Conservation (phyloP, 1,140 invertebrate genomes). For the Micrasema longulum region DNA sequence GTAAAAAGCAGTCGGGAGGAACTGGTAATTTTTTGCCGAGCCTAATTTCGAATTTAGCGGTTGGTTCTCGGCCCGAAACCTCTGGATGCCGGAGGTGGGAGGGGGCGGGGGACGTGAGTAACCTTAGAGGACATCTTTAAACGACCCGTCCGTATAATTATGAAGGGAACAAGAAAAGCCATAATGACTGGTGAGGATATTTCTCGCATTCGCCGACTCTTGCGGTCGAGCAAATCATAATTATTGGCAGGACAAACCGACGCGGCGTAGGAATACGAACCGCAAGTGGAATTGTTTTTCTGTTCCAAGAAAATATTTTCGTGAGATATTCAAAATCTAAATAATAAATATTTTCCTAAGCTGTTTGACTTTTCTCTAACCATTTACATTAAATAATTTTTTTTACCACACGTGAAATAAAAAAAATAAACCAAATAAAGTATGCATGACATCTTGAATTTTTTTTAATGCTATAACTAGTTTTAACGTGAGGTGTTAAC, state of each 20-base stretch:
- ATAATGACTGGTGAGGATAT: slow-evolving; percentile 4
- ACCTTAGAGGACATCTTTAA: slow-evolving; percentile 22
- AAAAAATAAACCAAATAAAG: no score
- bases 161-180: slow-evolving; percentile 5
- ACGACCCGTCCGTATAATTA: slow-evolving; percentile 32
- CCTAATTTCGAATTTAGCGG: slow-evolving; percentile 24
- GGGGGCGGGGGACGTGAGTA: slow-evolving; percentile 10
- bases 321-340: background rate
- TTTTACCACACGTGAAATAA: no score
- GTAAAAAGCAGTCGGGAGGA: slow-evolving; percentile 13
- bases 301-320: background rate
- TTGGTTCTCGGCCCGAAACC: no score
- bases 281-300: background rate
- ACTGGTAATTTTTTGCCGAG: slow-evolving; percentile 10
- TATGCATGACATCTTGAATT: no score
- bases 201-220: slow-evolving; percentile 23
- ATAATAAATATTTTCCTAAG: no score
- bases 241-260: background rate
- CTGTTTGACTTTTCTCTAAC: no score
- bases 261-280: background rate
- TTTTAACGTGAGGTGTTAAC: no score
- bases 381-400: no score
- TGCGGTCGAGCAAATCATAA: slow-evolving; percentile 14
- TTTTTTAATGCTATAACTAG: no score
- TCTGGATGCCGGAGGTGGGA: background rate